Base-by-base conservation (phyloP, 2,888 invertebrate genomes). In the Tenthredo scrophulariae region DNA sequence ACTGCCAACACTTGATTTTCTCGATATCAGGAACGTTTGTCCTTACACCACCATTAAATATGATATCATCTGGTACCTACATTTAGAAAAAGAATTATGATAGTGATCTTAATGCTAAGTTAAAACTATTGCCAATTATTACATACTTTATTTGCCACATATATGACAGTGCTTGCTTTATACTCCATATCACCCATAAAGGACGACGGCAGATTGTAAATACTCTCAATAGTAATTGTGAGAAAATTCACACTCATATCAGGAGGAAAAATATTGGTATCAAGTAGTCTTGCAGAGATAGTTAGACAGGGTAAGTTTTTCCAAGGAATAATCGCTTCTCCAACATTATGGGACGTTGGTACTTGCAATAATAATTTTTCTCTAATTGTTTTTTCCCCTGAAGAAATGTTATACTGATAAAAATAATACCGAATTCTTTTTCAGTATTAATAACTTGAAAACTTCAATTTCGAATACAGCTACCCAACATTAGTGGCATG, bases 141-240 rank as follows among this genome's bases (percentile, higher is more conserved):
- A 67, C 29, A 18, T 86, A 91, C 91, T 85, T 91, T 87, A 0
- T 84, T n/a, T 40, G 90, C 86, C 2, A 67, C 83, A 80, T 87
- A 84, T 6, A 88, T 46, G 40, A 90, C 85, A 1, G 91, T 91
- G 10, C 87, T 89, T 33, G 87, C 89, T 86, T 87, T 88, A 72
- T 90, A 91, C 13, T 90, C 88, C 37, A 86, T 82, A 70, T 86
- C 85, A 0, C 89, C 85, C 13, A 79, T 87, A 46, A 91, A 91
- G 9, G 62, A 85, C 40, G 82, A 54, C 9, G 91, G 90, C 6
- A 86, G 77, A 86, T 92, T 91, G 72, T 90, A 89, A 67, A 92
- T 89, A 58, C 90, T 91, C 82, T 92, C 92, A 0, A 92, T 84
- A 0, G 91, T 92, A 29, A 92, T 85, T 18, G 84, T 88, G 4